Base-by-base conservation (phyloP, 2,888 invertebrate species). In the Agrochola lota region DNA sequence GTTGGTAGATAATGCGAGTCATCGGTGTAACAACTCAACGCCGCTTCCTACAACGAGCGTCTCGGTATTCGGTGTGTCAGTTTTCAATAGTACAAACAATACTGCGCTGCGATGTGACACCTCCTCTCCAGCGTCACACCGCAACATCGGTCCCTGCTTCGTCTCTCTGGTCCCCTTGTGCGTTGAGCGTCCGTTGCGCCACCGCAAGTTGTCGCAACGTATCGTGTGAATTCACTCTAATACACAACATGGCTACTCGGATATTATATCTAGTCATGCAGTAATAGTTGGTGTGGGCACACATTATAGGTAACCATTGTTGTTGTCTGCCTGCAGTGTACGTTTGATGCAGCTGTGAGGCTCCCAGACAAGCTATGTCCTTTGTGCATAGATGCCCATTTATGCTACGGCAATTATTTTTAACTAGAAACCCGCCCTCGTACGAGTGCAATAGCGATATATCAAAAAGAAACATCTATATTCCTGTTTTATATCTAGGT, bases 261-360 rank as follows among this genome's bases (percentile, higher is more conserved):
- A 23, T 40, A 69, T 59, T 40, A 78, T 49, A 52, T 23, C 23
- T 12, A 78, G 17, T 20, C 40, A 49, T 82, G 26, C 35, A 26
- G 26, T 78, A 78, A 60, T 46, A n/a, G 30, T 15, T 23, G 3
- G 1, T 30, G 15, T 60, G 52, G 60, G 46, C n/a, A 49, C 26
- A 35, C 11, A 71, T 79, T 79, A 63, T 67, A 62, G 35, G 6
- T 55, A 35, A 73, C 63, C 23, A 74, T 57, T 63, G 46, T 49
- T 15, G 20, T 57, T 46, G 11, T 15, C 30, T 55, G 11, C 9
- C 60, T 23, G 35, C 74, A 30, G 35, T 49, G 35, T 6, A 49
- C 55, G 35, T 67, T 30, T 40, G 67, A 63, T 57, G 74, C 79
- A 79, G 74, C 79, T 79, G 79, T 46, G 43, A 55, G 11, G 30